Conservation (phyloP, 1,140 invertebrate species). For the Drosophila sproati region DNA sequence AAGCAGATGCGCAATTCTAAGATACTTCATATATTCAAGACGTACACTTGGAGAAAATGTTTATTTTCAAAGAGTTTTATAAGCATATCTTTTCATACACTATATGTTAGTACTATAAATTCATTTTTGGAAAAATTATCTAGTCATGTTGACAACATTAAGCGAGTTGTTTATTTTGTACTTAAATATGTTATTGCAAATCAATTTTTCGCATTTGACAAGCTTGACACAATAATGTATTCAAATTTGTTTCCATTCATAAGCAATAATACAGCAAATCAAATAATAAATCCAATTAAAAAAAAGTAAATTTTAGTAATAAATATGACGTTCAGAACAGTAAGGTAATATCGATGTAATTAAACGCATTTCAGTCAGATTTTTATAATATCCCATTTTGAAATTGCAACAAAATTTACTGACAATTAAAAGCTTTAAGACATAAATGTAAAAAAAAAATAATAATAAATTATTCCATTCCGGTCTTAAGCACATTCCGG, state of each 20-base stretch:
- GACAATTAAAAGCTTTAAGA: neutral
- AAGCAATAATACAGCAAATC: neutral
- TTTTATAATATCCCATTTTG: neutral
- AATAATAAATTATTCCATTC: neutral
- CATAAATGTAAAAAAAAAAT: neutral
- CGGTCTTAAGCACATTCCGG: neutral
- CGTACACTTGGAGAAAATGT: conserved; percentile 8
- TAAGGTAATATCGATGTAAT: neutral
- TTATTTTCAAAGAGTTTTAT: conserved; percentile 5
- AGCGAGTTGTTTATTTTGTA: neutral
- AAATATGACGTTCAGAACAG: neutral
- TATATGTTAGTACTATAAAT: too few relatives aligned
- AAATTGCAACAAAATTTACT: conserved; percentile 10
- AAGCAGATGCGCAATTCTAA: conserved; percentile 38
- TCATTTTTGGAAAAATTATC: too few relatives aligned
- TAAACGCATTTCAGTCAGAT: neutral
- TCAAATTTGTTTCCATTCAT: neutral
- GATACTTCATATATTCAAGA: conserved; percentile 28
- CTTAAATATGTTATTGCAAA: conserved; percentile 5
- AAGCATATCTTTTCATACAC: too few relatives aligned
- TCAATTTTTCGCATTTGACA: neutral
- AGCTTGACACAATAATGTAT: conserved; percentile 4
- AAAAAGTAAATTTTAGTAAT: neutral
- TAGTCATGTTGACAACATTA: conserved; percentile 9
- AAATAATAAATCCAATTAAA: neutral